Evolutionary conservation across 2,888 invertebrate genomes (phyloP).

Genomic region (Clanis bilineata): DNA sequence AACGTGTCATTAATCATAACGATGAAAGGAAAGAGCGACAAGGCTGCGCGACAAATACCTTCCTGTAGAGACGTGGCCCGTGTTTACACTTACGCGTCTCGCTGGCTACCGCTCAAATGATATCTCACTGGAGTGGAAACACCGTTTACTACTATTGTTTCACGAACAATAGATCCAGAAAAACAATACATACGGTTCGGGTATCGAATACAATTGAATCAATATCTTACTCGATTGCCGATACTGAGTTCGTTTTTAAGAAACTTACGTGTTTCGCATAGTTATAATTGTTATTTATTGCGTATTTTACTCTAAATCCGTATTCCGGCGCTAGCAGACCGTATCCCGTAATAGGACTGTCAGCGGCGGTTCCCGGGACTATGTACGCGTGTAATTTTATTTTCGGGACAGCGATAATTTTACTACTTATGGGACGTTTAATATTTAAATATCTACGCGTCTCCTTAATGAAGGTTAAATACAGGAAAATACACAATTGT

Average conservation of each 20-base stretch:
- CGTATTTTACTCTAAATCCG: slow-evolving; percentile 5
- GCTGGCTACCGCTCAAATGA: slow-evolving; percentile 39
- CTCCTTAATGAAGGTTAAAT: slow-evolving; percentile 23
- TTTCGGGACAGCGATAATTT: slow-evolving; percentile 41
- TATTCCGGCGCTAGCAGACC: slow-evolving; percentile 26
- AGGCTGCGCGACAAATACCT: slow-evolving; percentile 71
- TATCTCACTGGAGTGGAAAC: slow-evolving; percentile 46
- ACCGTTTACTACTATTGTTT: slow-evolving; percentile 51
- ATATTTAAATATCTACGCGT: slow-evolving; percentile 40
- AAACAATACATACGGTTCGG: slow-evolving; percentile 46
- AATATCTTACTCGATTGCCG: slow-evolving; percentile 34
- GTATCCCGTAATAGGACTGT: slow-evolving; percentile 45
- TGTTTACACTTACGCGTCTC: slow-evolving; percentile 55
- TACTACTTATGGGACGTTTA: slow-evolving; percentile 34
- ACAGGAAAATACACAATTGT: not conserved
- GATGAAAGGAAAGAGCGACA: slow-evolving; percentile 71
- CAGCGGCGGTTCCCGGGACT: slow-evolving; percentile 33
- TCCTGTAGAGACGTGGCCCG: slow-evolving; percentile 51
- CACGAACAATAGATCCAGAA: slow-evolving; percentile 43
- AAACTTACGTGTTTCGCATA: not conserved
- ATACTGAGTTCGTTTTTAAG: slow-evolving; percentile 19
- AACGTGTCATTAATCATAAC: slow-evolving; percentile 76
- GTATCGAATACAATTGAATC: slow-evolving; percentile 44
- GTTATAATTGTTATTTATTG: not conserved
- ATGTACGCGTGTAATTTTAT: slow-evolving; percentile 47